Base-by-base conservation (phyloP, 1,140 invertebrate species). In the Dendroctonus valens region DNA sequence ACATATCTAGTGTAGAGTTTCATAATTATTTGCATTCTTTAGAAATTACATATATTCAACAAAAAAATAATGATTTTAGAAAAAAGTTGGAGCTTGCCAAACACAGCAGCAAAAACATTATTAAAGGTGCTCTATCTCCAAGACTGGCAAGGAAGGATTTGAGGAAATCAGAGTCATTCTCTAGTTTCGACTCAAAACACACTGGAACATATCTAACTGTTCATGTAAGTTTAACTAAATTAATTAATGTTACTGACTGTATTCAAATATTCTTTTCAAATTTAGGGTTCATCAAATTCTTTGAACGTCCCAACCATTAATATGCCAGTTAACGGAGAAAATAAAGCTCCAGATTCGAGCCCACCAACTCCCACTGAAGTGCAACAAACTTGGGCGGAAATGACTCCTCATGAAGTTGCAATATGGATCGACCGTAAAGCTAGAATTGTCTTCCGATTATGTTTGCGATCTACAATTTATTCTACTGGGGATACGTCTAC, bases 391-490 rank as follows among this genome's bases (percentile, higher is more conserved):
- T 91, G 91, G 82, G 91, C 90, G 7, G 91, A 89, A 5, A 90
- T 93, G 84, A 92, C 90, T 3, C 91, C 91, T 0, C 91, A 92
- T 70, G 89, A 93, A 77, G 91, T 93, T 41, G 89, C 91, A 55
- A 89, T 89, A 42, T 92, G 91, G 90, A 92, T 94, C 49, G 92
- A 94, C 79, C 87, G 83, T 70, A 83, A 91, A 7, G 90, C 91
- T 40, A 83, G 92, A 39, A 80, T 91, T 11, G 77, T 91, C 1
- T 94, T 75, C 92, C 92, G 0, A 72, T 88, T 4, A 78, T 87
- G 0, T 95, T 94, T 76, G 71, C 93, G 0, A 82, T 92, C 50
- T 94, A 93, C 74, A 95, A 95, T 74, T 80, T 90, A 51, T 82
- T 93, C 48, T 95, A 94, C 72, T 95, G 92, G 91, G 87, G 88